Evolutionary conservation across 2,113 vertebrate species (phyloP).

Genomic region (Arvicanthis niloticus): DNA sequence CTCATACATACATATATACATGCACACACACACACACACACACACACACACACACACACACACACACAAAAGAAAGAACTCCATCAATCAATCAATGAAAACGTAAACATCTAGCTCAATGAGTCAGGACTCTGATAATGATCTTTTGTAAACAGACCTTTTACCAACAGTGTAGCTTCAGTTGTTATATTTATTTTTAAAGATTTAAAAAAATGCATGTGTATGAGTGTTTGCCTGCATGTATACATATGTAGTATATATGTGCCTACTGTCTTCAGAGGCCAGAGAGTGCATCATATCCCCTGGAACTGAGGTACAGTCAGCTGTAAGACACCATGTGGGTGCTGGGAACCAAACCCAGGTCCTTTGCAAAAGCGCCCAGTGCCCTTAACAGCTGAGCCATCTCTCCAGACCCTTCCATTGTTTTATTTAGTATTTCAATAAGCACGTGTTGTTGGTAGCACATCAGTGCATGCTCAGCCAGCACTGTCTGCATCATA

Average conservation of each 20-base stretch:
- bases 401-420: background rate
- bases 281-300: no score
- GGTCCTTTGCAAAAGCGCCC: background rate
- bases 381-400: background rate
- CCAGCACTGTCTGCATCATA: background rate
- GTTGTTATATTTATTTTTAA: background rate
- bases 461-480: background rate
- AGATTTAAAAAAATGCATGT: background rate
- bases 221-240: background rate
- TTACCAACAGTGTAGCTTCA: background rate
- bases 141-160: background rate
- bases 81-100: background rate
- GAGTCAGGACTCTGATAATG: background rate
- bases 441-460: background rate
- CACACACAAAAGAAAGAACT: background rate
- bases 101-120: background rate
- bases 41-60: background rate
- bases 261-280: background rate
- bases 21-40: background rate
- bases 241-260: background rate
- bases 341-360: background rate
- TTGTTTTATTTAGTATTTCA: slow-evolving; percentile 39
- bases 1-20: background rate
- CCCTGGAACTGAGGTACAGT: background rate
- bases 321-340: background rate